Evolutionary conservation across 2,113 vertebrate species (phyloP).

Genomic region (Poecile atricapillus): DNA sequence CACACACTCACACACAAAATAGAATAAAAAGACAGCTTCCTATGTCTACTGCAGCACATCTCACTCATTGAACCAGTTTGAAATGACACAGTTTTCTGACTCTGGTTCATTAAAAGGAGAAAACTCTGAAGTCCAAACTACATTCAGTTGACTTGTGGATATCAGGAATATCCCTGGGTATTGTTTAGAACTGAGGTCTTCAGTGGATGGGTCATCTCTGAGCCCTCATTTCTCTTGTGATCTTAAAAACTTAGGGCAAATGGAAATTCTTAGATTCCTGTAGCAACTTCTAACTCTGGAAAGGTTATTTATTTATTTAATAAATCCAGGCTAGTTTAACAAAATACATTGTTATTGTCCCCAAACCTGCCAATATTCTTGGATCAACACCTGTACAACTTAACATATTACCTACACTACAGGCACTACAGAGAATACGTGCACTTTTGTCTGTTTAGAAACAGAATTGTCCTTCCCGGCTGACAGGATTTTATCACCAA

Average conservation of each 20-base stretch:
- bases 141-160: not conserved
- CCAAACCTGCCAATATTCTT: not conserved
- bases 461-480: not conserved
- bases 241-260: not conserved
- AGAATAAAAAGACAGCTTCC: constrained; percentile 12
- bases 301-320: not conserved
- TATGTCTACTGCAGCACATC: not conserved
- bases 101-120: not conserved
- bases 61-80: too few relatives aligned
- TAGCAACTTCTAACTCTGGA: not conserved
- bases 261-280: not conserved
- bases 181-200: not conserved
- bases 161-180: not conserved
- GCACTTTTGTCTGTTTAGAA: not conserved
- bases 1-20: not conserved
- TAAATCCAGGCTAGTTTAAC: not conserved
- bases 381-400: not conserved
- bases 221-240: not conserved
- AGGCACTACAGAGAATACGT: not conserved
- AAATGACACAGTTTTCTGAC: constrained; percentile 30
- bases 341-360: not conserved
- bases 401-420: not conserved
- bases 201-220: not conserved
- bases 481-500: not conserved
- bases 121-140: not conserved